These are phyloP conservation scores for Tachina grossa DNA, from an alignment of 2,888 invertebrate species.

Conservation along the genomic window DNA sequence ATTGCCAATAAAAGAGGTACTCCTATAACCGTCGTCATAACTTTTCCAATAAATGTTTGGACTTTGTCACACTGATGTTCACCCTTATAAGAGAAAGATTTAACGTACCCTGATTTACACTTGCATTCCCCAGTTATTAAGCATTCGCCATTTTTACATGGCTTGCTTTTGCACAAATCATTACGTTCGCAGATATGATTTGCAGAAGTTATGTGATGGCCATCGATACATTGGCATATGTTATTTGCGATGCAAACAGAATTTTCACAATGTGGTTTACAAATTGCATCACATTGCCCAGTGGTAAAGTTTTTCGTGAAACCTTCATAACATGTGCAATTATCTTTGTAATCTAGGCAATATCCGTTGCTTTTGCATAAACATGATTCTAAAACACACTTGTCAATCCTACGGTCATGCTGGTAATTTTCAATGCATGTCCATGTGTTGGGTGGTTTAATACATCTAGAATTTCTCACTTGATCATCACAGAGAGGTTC, in stretches of 20 bases:
- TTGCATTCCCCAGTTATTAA: slow-evolving; percentile 51
- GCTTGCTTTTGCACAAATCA: slow-evolving; percentile 23
- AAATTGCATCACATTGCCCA: slow-evolving; percentile 37
- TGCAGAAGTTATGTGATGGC: slow-evolving; percentile 32
- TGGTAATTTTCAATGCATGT: slow-evolving; percentile 40
- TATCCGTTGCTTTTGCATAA: slow-evolving; percentile 46
- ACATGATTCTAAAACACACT: slow-evolving; percentile 55
- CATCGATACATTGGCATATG: slow-evolving; percentile 45
- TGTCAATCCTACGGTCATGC: slow-evolving; percentile 34
- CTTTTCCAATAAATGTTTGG: slow-evolving; percentile 52
- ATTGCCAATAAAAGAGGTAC: slow-evolving; percentile 39
- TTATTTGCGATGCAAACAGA: slow-evolving; percentile 47
- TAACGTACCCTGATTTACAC: slow-evolving; percentile 59
- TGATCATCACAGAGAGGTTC: slow-evolving; percentile 46
- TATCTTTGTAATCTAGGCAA: slow-evolving; percentile 30
- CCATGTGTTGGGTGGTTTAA: slow-evolving; percentile 46
- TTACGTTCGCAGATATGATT: slow-evolving; percentile 52
- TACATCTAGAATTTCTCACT: slow-evolving; percentile 38
- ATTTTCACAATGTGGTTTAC: slow-evolving; percentile 43
- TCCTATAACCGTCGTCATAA: slow-evolving; percentile 52
- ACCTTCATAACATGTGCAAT: slow-evolving; percentile 56
- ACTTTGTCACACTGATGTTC: slow-evolving; percentile 44
- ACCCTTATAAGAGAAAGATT: slow-evolving; percentile 46
- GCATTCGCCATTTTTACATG: slow-evolving; percentile 58
- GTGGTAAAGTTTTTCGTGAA: slow-evolving; percentile 28